phyloP scores from a whole-genome alignment of 1,140 invertebrate genomes.

The Heliconius eleuchia region DNA sequence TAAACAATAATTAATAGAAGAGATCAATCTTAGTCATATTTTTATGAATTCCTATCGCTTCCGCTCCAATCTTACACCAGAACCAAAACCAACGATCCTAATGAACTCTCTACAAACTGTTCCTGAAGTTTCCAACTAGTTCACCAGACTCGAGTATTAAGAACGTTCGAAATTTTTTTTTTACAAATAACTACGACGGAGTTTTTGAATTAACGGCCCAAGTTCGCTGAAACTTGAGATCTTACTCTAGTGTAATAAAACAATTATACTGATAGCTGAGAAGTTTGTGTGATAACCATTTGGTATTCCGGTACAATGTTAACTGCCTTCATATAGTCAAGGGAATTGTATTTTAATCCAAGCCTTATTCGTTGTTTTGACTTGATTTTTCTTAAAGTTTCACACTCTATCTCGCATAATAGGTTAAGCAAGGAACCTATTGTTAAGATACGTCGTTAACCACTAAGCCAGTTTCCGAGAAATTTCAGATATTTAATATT shows the following conservation, averaged over 20 bases:
- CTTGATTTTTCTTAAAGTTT: too few relatives aligned
- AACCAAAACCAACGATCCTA: conserved; percentile 60
- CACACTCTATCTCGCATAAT: too few relatives aligned
- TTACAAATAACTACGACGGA: conserved; percentile 45
- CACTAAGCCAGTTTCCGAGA: too few relatives aligned
- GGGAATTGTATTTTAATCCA: neutral
- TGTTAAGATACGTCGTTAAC: too few relatives aligned
- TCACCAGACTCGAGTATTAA: conserved; percentile 57
- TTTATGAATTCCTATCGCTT: conserved; percentile 13
- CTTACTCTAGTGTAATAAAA: conserved; percentile 38
- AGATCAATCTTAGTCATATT: too few relatives aligned
- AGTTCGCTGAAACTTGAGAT: conserved; percentile 31
- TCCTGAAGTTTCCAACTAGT: conserved; percentile 66
- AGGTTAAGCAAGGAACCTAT: too few relatives aligned
- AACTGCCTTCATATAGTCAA: neutral
- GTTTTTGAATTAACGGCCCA: conserved; percentile 44
- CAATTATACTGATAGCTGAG: conserved; percentile 36
- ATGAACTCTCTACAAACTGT: conserved; percentile 73
- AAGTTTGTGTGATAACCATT: neutral
- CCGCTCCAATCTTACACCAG: conserved; percentile 30
- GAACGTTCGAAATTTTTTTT: conserved; percentile 66
- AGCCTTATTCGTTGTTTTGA: too few relatives aligned
- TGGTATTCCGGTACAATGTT: neutral
- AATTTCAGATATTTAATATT: too few relatives aligned
- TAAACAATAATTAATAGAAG: too few relatives aligned